phyloP scores from a whole-genome alignment of 1,140 invertebrate genomes.

The Philopotamus ludificatus region DNA sequence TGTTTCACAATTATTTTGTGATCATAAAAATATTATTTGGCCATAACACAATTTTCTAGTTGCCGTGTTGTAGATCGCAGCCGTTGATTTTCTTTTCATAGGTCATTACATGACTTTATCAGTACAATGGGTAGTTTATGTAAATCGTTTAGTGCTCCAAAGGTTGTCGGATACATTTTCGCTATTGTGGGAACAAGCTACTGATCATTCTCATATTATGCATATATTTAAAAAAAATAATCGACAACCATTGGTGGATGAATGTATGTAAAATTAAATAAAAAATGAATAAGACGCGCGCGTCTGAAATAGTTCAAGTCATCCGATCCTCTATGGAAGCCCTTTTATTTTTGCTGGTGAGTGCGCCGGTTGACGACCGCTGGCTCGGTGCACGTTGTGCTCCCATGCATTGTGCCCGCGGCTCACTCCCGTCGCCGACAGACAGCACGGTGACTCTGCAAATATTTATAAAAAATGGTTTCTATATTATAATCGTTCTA shows the following conservation, averaged over 20 bases:
- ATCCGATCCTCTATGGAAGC: background rate
- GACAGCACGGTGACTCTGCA: slow-evolving; percentile 30
- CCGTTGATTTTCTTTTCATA: slow-evolving; percentile 30
- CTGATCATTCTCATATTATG: slow-evolving; percentile 23
- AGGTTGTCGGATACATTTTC: slow-evolving; percentile 9
- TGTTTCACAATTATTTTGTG: too few species aligned
- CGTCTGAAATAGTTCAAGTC: too few species aligned
- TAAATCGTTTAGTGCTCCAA: slow-evolving; percentile 31
- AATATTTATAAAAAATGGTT: slow-evolving; percentile 37
- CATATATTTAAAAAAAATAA: slow-evolving; percentile 1
- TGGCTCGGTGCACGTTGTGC: background rate
- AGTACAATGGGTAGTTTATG: slow-evolving; percentile 36
- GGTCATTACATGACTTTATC: slow-evolving; percentile 27
- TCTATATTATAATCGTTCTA: slow-evolving; percentile 34
- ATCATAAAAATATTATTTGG: too few species aligned
- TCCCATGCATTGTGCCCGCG: slow-evolving; percentile 15
- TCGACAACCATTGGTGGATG: background rate
- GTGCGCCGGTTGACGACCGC: slow-evolving; percentile 4
- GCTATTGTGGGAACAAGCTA: slow-evolving; percentile 8
- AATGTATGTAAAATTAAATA: background rate
- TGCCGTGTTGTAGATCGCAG: slow-evolving; percentile 5
- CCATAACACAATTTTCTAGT: background rate
- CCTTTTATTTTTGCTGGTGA: too few species aligned
- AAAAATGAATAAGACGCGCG: background rate
- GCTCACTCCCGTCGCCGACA: slow-evolving; percentile 32